Evolutionary conservation across 1,140 invertebrate genomes (phyloP), one percentile per base, ranked within the genome.

Genomic region (Coboldia fuscipes): DNA sequence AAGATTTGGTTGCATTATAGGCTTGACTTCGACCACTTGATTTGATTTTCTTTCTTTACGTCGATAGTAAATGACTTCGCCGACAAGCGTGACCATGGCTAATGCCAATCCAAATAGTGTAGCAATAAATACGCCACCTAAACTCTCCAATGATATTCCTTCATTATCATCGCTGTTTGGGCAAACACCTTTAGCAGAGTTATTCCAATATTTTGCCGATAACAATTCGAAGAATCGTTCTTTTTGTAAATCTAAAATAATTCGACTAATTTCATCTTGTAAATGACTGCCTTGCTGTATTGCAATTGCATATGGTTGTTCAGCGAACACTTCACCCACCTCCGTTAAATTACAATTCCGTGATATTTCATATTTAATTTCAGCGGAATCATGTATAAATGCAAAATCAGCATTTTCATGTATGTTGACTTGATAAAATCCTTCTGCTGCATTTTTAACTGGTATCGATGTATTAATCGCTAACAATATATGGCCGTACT

Each of bases 41-140:
- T n/a, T 32, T 6, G 30, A 16, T 32, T 16, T 4, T 16, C 18
- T 58, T n/a, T 60, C 56, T 45, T 71, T 72, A n/a, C 63, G 60
- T 39, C 71, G 71, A 47, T 84, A 77, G 44, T 81, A 82, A 21
- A 82, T 57, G 1, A 88, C 72, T 50, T 88, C 81, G 38, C 72
- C 70, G 1, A 65, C 72, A 9, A 88, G 55, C 0, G 80, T 83
- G 4, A 84, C 46, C 74, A 88, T 80, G 1, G 81, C 81, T 21
- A 88, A 45, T 0, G 70, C 70, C 4, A 88, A 55, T 0, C 82
- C 84, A 45, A 82, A 80, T 0, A 86, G 55, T 0, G 82, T 88
- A 2, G 81, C 81, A 39, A 88, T 86, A 43, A 88, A 89, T 3
- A 89, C 82, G 5, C 82, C 84, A 40, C 83, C 82, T 41, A 89